A percentile compares a stretch with the other conserved stretches of the same genome.
phyloP scores from a whole-genome alignment of 2,888 invertebrate species.

The Nysson spinosus region DNA sequence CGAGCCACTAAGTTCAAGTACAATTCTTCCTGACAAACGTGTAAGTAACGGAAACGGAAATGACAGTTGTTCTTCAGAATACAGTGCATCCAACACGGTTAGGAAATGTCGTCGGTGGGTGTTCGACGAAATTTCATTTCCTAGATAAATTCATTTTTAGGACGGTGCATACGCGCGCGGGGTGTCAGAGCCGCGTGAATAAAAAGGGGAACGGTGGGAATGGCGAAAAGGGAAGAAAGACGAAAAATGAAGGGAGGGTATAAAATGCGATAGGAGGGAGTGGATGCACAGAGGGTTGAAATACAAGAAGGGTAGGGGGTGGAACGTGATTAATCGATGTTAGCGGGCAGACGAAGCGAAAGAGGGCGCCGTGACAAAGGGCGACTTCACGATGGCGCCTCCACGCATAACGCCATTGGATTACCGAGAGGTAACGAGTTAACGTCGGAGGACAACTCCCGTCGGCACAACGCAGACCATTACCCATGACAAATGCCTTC shows the following conservation, averaged over 20 bases:
- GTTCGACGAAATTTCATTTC: slow-evolving; percentile 35
- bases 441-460: slow-evolving; percentile 51
- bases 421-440: slow-evolving; percentile 61
- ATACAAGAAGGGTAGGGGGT: slow-evolving; percentile 9
- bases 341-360: slow-evolving; percentile 54
- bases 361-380: slow-evolving; percentile 58
- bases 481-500: slow-evolving; percentile 62
- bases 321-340: slow-evolving; percentile 62
- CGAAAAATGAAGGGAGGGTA: slow-evolving; percentile 36
- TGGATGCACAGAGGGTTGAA: slow-evolving; percentile 9
- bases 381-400: slow-evolving; percentile 55
- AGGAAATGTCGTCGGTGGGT: background rate
- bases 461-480: slow-evolving; percentile 58
- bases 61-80: background rate
- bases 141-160: slow-evolving; percentile 44
- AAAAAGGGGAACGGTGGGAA: no score
- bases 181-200: no score
- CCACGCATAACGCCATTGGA: slow-evolving; percentile 54
- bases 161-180: slow-evolving; percentile 10
- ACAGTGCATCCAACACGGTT: no score
- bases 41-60: no score
- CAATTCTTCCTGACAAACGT: no score
- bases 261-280: slow-evolving; percentile 11
- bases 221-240: slow-evolving; percentile 6
- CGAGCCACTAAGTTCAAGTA: no score